Percentiles rank a stretch among this genome's conserved stretches.
Evolutionary conservation across 2,113 vertebrate genomes (phyloP).

Genomic region (Gasterosteus aculeatus): DNA sequence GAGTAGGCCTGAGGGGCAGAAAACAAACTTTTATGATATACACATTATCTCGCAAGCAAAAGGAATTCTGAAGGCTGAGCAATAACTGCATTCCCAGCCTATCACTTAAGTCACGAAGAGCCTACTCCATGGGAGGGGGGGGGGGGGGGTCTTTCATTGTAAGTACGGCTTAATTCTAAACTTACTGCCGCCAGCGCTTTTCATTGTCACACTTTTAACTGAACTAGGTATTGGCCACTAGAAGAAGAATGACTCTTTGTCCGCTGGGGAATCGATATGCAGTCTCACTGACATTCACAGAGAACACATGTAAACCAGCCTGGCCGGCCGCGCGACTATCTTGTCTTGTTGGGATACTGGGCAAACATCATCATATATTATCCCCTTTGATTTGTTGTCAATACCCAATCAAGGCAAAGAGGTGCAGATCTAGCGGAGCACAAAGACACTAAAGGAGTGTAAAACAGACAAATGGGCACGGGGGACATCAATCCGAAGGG

Average conservation of each 20-base stretch:
- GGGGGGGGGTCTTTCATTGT: constrained; percentile 82
- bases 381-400: constrained; percentile 84
- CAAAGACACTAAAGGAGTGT: constrained; percentile 82
- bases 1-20: constrained; percentile 94
- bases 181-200: constrained; percentile 69
- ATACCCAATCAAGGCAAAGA: constrained; percentile 82
- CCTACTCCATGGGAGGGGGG: constrained; percentile 76
- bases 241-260: constrained; percentile 76
- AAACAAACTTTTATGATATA: constrained; percentile 96
- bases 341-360: constrained; percentile 75
- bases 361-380: constrained; percentile 83
- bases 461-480: constrained; percentile 81
- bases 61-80: constrained; percentile 92
- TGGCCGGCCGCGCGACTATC: constrained; percentile 72
- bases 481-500: constrained; percentile 81
- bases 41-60: constrained; percentile 88
- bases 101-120: constrained; percentile 90
- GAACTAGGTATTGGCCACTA: constrained; percentile 73
- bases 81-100: constrained; percentile 93
- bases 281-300: constrained; percentile 75
- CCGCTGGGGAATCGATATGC: constrained; percentile 76
- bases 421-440: constrained; percentile 76
- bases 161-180: constrained; percentile 85
- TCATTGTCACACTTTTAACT: constrained; percentile 77
- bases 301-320: constrained; percentile 81